These are phyloP conservation scores for Limosa lapponica DNA, from an alignment of 2,797 vertebrate genomes.

Conservation along the genomic window DNA sequence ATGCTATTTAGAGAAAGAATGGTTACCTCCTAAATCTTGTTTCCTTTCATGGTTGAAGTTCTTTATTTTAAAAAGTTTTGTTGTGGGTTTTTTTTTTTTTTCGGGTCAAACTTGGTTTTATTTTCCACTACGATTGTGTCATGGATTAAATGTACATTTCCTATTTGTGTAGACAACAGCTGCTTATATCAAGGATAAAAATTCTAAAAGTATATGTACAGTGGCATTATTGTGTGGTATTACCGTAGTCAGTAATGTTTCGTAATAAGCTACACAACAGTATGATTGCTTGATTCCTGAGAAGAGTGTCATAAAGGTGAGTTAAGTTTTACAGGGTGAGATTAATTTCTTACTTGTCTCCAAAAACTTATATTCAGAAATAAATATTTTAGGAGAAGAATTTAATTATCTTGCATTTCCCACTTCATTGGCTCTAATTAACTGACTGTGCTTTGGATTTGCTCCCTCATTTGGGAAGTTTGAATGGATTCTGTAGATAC, in stretches of 20 bases:
- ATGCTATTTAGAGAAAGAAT: neutral
- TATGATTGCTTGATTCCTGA: neutral
- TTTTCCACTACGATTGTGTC: neutral
- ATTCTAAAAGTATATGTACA: neutral
- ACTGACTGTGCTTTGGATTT: neutral
- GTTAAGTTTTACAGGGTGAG: neutral
- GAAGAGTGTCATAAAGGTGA: neutral
- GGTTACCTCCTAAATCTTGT: neutral
- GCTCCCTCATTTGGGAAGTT: neutral
- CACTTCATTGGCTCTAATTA: neutral
- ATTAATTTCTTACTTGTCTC: neutral
- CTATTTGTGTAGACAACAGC: neutral
- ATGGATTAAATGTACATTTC: neutral
- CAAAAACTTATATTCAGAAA: neutral
- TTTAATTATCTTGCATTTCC: constrained; percentile 41
- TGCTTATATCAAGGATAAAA: neutral
- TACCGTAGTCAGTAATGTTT: neutral
- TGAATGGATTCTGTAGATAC: neutral
- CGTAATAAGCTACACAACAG: neutral
- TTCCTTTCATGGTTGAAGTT: neutral
- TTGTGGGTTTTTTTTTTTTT: neutral
- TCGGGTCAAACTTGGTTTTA: neutral
- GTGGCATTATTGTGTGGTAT: neutral
- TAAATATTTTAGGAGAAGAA: constrained; percentile 23
- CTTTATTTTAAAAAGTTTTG: neutral